Evolutionary conservation across 2,888 invertebrate genomes (phyloP), one percentile per base, ranked within the genome.

Genomic region (Frankliniella fusca): DNA sequence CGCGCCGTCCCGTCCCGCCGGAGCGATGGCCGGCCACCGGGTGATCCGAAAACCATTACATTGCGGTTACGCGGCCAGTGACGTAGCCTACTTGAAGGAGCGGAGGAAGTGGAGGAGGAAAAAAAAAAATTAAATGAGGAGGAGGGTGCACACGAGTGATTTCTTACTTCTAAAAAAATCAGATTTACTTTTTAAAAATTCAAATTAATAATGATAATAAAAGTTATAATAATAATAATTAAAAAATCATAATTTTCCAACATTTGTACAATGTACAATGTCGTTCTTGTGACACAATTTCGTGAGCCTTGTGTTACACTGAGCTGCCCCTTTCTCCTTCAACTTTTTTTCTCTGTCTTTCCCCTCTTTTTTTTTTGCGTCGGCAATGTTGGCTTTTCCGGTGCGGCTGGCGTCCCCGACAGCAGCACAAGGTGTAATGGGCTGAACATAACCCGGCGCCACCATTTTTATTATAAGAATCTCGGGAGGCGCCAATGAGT

Each of bases 371-470:
- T 38, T 80, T 70, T 38, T 50, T 61, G 65, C 48, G 18, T 28
- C 48, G 50, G 70, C 50, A 81, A 38, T 50, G 70, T 61, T 54
- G 8, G 80, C 38, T 20, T 80, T 82, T 82, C 81, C 81, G 80
- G 80, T 80, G 81, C 61, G 81, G 50, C 49, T 70, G 18, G 82
- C 84, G 84, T 84, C 81, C 85, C 83, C 83, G 12, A 76, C 70
- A 76, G 27, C 70, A 27, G 27, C 70, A 76, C 70, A 76, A 76
- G 70, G 23, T 76, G 70, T 76, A 76, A 76, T 76, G 70, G 70
- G 12, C 70, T 27, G 70, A 27, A 76, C 70, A 23, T 76, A 76
- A 76, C 70, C 11, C 70, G 27, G 70, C 23, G 38, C 70, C 23
- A 76, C 70, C 70, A 76, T 76, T 76, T 76, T 76, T 76, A 27